phyloP scores from a whole-genome alignment of 30 jellyfish, hydroid and myxozoan species.

The Pelagia noctiluca region DNA sequence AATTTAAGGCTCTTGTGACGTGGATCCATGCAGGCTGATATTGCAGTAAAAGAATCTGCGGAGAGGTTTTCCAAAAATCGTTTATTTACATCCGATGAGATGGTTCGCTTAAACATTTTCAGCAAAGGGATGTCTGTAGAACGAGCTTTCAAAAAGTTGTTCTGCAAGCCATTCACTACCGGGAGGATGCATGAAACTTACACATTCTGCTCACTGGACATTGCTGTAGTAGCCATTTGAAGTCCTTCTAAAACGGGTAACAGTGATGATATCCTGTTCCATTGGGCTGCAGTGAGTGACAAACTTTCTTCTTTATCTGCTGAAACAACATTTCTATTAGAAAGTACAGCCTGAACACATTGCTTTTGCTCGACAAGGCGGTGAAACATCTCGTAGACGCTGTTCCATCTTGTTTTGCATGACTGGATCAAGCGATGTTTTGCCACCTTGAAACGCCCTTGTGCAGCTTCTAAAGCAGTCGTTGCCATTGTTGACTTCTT shows the following conservation, averaged over 20 bases:
- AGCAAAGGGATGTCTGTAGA: constrained; percentile 17
- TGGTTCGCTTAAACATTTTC: constrained; percentile 17
- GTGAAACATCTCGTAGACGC: constrained; percentile 55
- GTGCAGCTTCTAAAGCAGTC: constrained; percentile 58
- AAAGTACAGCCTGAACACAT: constrained; percentile 35
- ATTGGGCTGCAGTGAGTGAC: constrained; percentile 46
- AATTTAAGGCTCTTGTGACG: no score
- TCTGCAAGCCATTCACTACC: constrained; percentile 53
- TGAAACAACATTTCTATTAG: constrained; percentile 34
- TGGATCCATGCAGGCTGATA: no score
- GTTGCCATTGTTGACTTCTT: constrained; percentile 37
- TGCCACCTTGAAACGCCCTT: no score
- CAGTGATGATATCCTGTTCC: constrained; percentile 41
- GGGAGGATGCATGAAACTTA: constrained; percentile 43
- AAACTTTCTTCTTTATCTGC: no score
- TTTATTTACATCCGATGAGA: constrained; percentile 12
- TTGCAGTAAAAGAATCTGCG: no score
- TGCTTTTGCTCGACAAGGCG: no score
- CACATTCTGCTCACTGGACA: constrained; percentile 45
- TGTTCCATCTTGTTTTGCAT: constrained; percentile 67
- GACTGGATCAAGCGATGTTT: constrained; percentile 47
- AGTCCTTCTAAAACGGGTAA: constrained; percentile 56
- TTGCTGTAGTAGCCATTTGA: constrained; percentile 50
- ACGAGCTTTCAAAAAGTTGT: constrained; percentile 10
- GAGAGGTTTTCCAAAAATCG: constrained; percentile 28